phyloP scores from a whole-genome alignment of 2,888 invertebrate genomes.

The Tetragonisca angustula region DNA sequence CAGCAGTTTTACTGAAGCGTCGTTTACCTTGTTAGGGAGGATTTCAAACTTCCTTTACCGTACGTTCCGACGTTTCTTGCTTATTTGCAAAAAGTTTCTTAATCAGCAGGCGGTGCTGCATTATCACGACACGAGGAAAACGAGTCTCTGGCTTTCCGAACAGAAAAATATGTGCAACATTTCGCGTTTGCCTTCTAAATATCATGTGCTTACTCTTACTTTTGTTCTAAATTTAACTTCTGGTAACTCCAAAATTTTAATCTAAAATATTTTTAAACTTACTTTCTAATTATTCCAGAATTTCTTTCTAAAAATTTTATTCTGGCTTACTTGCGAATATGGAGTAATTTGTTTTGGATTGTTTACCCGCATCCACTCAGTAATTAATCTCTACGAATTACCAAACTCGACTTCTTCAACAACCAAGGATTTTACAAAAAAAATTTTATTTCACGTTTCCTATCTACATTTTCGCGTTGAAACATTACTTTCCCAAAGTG shows the following conservation, averaged over 20 bases:
- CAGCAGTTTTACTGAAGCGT: background rate
- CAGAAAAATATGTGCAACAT: background rate
- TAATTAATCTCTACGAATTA: too few species aligned
- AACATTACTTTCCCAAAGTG: background rate
- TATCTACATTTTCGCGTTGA: background rate
- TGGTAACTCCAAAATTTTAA: too few species aligned
- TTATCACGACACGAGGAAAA: background rate
- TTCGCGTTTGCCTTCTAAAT: background rate
- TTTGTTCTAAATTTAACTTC: background rate
- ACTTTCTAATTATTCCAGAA: too few species aligned
- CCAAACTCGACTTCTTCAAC: too few species aligned
- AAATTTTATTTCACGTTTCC: background rate
- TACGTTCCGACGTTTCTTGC: background rate
- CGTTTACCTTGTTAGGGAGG: background rate
- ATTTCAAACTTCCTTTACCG: background rate
- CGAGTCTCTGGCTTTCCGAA: background rate
- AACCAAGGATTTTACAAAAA: background rate
- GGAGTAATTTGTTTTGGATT: too few species aligned
- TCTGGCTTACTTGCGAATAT: too few species aligned
- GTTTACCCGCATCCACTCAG: too few species aligned
- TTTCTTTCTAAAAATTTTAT: too few species aligned
- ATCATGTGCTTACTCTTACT: background rate
- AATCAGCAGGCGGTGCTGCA: background rate
- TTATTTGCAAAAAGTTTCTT: constrained; percentile 7
- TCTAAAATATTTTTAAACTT: too few species aligned